A percentile compares a stretch with the other conserved stretches of the same genome.
phyloP scores from a whole-genome alignment of 2,113 vertebrate species.

The Zingel zingel region DNA sequence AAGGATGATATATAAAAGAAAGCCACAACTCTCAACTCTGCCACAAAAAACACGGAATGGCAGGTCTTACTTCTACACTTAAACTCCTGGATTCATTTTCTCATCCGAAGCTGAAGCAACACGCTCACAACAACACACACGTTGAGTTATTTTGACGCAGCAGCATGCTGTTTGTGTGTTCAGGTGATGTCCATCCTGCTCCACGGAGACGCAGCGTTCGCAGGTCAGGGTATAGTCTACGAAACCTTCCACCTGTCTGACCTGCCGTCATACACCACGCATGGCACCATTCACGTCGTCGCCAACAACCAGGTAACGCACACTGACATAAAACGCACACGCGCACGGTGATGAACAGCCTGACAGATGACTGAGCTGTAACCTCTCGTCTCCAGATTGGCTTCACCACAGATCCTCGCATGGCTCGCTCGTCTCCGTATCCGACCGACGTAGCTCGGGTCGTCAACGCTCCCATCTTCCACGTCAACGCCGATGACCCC shows the following conservation, averaged over 20 bases:
- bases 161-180: neutral
- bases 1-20: too few species aligned
- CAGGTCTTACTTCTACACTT: too few species aligned
- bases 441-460: slow-evolving; percentile 95
- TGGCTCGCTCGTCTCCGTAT: slow-evolving; percentile 97
- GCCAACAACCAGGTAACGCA: slow-evolving; percentile 97
- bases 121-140: too few species aligned
- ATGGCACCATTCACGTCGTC: slow-evolving; percentile 96
- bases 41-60: too few species aligned
- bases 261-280: slow-evolving; percentile 95
- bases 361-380: neutral
- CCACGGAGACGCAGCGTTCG: slow-evolving; percentile 96
- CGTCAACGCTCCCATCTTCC: slow-evolving; percentile 98
- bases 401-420: slow-evolving; percentile 97
- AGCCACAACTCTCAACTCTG: too few species aligned
- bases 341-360: neutral
- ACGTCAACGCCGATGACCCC: slow-evolving; percentile 95
- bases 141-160: too few species aligned
- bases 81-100: too few species aligned
- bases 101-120: too few species aligned
- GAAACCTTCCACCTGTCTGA: slow-evolving; percentile 97
- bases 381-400: slow-evolving; percentile 87
- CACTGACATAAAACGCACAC: neutral
- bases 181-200: slow-evolving; percentile 98
- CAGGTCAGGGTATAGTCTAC: slow-evolving; percentile 97